A percentile compares a stretch with the other conserved stretches of the same genome.
Conservation (phyloP, 2,113 vertebrate genomes). For the Lonchura striata region DNA sequence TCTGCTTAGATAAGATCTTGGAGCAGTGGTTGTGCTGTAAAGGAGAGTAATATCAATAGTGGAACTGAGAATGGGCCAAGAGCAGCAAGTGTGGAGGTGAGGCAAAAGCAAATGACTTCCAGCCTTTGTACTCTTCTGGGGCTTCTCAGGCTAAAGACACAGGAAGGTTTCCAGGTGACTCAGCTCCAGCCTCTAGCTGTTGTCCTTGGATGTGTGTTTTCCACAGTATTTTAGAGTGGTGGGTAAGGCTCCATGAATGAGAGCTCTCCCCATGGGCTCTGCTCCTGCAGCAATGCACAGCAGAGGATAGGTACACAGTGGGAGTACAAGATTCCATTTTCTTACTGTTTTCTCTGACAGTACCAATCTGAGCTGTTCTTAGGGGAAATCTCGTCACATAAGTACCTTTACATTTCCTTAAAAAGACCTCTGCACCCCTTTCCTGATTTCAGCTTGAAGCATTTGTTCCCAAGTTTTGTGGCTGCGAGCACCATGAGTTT, state of each 20-base stretch:
- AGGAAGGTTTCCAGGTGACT: neutral
- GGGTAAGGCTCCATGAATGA: neutral
- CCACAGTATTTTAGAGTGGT: neutral
- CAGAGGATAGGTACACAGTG: neutral
- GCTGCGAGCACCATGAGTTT: neutral
- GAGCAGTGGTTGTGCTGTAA: neutral
- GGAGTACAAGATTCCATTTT: neutral
- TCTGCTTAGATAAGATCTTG: neutral
- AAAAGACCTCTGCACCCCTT: neutral
- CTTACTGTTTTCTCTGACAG: neutral
- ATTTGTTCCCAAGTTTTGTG: neutral
- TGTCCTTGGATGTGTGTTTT: neutral
- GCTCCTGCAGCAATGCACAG: neutral
- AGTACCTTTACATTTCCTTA: neutral
- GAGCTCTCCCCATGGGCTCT: neutral
- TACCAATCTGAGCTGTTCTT: neutral
- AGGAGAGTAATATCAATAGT: neutral
- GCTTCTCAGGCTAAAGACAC: neutral
- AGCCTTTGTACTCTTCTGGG: neutral
- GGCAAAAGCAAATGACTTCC: neutral
- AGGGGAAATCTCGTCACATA: neutral
- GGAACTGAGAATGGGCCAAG: neutral
- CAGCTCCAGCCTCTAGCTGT: neutral
- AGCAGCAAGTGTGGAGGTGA: neutral
- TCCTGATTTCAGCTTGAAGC: neutral